phyloP scores from a whole-genome alignment of 2,113 vertebrate genomes.

The Pheucticus melanocephalus region DNA sequence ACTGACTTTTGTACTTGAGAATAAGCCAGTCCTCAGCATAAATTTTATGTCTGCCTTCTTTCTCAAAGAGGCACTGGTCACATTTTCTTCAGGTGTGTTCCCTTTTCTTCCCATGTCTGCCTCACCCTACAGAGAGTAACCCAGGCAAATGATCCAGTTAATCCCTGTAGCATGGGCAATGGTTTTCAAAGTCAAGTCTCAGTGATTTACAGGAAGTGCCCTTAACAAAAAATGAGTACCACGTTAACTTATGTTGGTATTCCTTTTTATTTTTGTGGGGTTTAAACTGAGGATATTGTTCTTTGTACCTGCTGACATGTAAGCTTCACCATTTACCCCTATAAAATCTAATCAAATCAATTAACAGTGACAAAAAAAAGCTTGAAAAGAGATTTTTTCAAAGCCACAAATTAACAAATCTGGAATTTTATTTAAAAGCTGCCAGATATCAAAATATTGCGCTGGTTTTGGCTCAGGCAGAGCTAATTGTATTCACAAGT shows the following conservation, averaged over 20 bases:
- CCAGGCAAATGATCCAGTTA: not conserved
- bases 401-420: not conserved
- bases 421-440: not conserved
- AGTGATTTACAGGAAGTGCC: not conserved
- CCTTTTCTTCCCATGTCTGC: not conserved
- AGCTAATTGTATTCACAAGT: not conserved
- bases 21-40: not conserved
- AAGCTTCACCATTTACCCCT: not conserved
- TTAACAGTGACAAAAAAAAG: not conserved
- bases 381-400: not conserved
- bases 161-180: not conserved
- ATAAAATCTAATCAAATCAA: not conserved
- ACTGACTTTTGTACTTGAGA: not conserved
- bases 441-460: fast-evolving
- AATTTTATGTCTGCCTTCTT: not conserved
- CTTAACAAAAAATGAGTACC: not conserved
- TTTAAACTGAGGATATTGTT: not conserved
- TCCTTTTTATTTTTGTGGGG: not conserved
- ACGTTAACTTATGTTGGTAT: fast-evolving
- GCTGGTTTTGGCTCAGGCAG: not conserved
- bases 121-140: not conserved
- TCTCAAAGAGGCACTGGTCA: not conserved
- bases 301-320: not conserved
- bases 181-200: not conserved
- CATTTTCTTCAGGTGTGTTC: not conserved